Evolutionary conservation across 2,797 vertebrate species (phyloP).

Genomic region (Podargus strigoides): DNA sequence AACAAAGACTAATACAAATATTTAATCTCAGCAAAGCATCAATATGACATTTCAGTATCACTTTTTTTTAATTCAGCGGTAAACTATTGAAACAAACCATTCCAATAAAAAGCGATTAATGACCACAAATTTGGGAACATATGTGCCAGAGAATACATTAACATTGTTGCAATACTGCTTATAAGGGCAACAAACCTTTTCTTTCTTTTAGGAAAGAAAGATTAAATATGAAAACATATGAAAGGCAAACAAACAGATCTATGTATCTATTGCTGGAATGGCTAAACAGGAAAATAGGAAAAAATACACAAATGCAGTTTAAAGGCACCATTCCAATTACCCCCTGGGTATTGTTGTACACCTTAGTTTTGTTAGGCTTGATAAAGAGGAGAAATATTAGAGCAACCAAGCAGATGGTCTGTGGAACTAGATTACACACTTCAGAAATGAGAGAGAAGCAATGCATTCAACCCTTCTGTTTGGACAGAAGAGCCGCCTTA

Average conservation of each 20-base stretch:
- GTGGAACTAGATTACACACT: constrained; percentile 60
- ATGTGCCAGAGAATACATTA: background rate
- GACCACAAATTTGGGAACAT: background rate
- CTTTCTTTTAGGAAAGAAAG: background rate
- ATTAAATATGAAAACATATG: background rate
- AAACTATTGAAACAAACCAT: background rate
- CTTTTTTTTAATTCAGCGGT: background rate
- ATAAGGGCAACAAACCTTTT: background rate
- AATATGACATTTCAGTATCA: background rate
- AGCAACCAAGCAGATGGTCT: constrained; percentile 35
- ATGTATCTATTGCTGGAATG: background rate
- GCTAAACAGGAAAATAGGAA: background rate
- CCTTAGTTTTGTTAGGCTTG: constrained; percentile 27
- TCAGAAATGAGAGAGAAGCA: constrained; percentile 50
- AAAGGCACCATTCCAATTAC: constrained; percentile 3
- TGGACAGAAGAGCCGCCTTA: constrained; percentile 47
- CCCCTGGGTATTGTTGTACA: background rate
- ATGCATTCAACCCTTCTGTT: constrained; percentile 52
- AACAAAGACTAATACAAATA: background rate
- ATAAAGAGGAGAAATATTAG: constrained; percentile 39
- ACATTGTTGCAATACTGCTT: background rate
- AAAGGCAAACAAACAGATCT: background rate
- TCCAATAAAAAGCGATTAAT: background rate
- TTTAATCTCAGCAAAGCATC: background rate
- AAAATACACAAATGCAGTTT: background rate